These are phyloP conservation scores for Athene noctua DNA, from an alignment of 2,113 vertebrate species.

Conservation along the genomic window DNA sequence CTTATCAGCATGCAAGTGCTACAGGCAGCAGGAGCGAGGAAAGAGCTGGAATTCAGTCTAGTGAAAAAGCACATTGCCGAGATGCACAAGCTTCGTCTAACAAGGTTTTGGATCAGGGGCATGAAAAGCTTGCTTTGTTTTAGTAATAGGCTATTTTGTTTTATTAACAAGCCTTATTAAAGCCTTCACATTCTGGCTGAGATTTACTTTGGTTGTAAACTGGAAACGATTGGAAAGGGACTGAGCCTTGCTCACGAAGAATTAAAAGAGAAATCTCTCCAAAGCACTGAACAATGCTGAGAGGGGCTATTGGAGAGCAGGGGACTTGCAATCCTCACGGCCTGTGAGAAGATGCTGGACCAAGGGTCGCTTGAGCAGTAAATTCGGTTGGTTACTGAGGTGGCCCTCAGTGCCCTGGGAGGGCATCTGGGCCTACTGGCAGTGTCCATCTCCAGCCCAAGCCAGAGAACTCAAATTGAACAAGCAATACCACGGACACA, in stretches of 20 bases:
- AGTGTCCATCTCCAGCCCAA: neutral
- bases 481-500: fast-evolving
- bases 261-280: neutral
- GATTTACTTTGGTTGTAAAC: neutral
- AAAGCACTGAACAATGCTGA: neutral
- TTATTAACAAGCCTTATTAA: neutral
- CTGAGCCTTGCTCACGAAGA: neutral
- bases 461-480: neutral
- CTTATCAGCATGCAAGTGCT: neutral
- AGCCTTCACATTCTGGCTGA: neutral
- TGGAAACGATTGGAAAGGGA: neutral
- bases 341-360: neutral
- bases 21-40: neutral
- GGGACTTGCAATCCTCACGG: neutral
- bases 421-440: neutral
- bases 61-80: neutral
- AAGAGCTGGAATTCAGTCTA: neutral
- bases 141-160: neutral
- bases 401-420: neutral
- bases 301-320: neutral
- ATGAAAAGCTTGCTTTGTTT: neutral
- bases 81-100: neutral
- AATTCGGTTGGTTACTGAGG: neutral
- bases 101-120: neutral
- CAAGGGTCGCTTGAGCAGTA: fast-evolving